Percentiles rank a stretch among this genome's conserved stretches.
Conservation (phyloP, 2,888 invertebrate genomes). For the Nomada fucata region DNA sequence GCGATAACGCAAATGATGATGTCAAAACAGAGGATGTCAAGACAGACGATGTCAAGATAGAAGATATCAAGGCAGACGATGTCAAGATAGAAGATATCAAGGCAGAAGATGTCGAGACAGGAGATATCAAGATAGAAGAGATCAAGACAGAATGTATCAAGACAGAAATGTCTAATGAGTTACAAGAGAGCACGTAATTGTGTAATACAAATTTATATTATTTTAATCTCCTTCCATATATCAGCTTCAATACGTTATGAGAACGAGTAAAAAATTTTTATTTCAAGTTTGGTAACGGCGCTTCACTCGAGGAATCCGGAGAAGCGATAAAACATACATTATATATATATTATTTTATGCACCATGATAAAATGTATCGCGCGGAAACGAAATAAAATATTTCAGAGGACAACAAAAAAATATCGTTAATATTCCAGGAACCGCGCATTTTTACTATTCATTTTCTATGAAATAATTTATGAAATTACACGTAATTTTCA, state of each 20-base stretch:
- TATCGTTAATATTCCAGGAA: constrained; percentile 41
- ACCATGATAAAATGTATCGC: constrained; percentile 27
- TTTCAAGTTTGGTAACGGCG: constrained; percentile 38
- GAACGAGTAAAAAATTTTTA: constrained; percentile 53
- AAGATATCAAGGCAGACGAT: neutral
- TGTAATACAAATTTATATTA: constrained; percentile 50
- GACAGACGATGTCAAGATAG: neutral
- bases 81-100: no score
- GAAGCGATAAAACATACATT: constrained; percentile 6
- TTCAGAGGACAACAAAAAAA: constrained; percentile 48
- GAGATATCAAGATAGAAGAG: constrained; percentile 13
- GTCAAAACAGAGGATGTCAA: neutral
- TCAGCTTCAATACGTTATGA: constrained; percentile 27
- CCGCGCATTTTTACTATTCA: constrained; percentile 67
- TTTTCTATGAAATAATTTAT: constrained; percentile 77
- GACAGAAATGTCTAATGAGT: constrained; percentile 63
- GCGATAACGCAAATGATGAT: neutral
- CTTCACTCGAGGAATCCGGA: constrained; percentile 7
- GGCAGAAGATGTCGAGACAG: neutral
- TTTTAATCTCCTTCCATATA: constrained; percentile 46
- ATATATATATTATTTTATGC: constrained; percentile 18
- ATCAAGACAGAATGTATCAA: constrained; percentile 55
- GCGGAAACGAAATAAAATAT: constrained; percentile 44
- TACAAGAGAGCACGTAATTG: constrained; percentile 24
- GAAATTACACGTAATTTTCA: constrained; percentile 77